Percentiles rank a stretch among this genome's conserved stretches.
Evolutionary conservation across 1,140 invertebrate genomes (phyloP).

Genomic region (Drosophila cardini): DNA sequence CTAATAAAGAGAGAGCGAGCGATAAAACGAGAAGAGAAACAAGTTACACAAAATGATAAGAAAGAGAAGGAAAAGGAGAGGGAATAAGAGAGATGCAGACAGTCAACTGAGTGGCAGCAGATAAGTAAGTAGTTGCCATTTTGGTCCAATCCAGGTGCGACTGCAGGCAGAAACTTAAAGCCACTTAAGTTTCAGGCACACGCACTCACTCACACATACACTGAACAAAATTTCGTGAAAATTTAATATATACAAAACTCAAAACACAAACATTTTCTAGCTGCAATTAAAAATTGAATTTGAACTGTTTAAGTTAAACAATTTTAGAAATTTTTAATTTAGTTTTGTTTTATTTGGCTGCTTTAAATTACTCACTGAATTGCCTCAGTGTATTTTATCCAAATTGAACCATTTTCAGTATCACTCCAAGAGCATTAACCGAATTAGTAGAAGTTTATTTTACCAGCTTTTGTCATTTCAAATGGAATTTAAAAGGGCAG

Average conservation of each 20-base stretch:
- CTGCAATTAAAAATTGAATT: no score
- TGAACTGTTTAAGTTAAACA: no score
- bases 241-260: neutral
- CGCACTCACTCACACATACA: conserved; percentile 3
- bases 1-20: neutral
- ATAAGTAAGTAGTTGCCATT: conserved; percentile 38
- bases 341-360: no score
- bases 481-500: conserved; percentile 9
- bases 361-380: neutral
- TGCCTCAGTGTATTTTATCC: conserved; percentile 2
- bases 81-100: neutral
- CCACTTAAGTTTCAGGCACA: conserved; percentile 14
- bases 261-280: neutral
- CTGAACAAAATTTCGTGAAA: neutral
- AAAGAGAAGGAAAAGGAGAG: neutral
- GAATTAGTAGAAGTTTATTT: conserved; percentile 23
- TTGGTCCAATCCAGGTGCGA: conserved; percentile 36
- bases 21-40: neutral
- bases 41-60: no score
- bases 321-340: neutral
- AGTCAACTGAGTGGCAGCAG: neutral
- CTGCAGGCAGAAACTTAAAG: conserved; percentile 26
- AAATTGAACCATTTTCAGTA: conserved; percentile 12
- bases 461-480: neutral
- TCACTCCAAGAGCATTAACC: conserved; percentile 17